Evolutionary conservation across 1,140 invertebrate genomes (phyloP), one percentile per base, ranked within the genome.

Genomic region (Sarcophaga bullata): DNA sequence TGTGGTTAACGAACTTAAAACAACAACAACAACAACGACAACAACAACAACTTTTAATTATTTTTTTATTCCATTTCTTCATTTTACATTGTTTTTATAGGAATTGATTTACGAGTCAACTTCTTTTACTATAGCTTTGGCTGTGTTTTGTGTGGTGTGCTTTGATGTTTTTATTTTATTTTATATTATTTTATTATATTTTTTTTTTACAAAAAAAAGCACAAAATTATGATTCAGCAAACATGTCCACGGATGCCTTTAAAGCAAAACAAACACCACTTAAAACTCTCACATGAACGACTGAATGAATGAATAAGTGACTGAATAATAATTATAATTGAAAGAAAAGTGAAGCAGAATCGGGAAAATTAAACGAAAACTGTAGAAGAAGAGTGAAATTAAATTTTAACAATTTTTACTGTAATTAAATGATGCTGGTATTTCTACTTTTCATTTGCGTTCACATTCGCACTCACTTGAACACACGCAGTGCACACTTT

Each of bases 341-440:
- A 37, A 37, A 37, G 4, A 37, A 37, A 37, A 37, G 25, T 37
- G 25, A 37, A 37, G 25, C 25, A 37, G 25, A 37, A 37, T 37
- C 25, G 4, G 25, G 25, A 37, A 4, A 37, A 37, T 37, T 37
- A 37, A 37, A 37, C 25, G 25, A 37, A 37, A 37, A 37, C 25
- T 37, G 25, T 37, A 37, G 25, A 19, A 72, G 25, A 72, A 10
- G 25, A 72, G 17, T 8, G 68, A 72, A 19, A 72, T 19, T 72
- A 6, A 72, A 19, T 19, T 73, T 73, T 25, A 37, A 10, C 68
- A 73, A 73, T 73, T 73, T 73, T 73, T 8, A 73, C 25, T 46
- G 25, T 46, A 73, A 73, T 73, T 73, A 73, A 73, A 37, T 37
- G 37, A 73, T 46, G 25, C 72, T 73, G 72, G 13, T 46, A 46